phyloP scores from a whole-genome alignment of 2,797 vertebrate genomes.

The Gila robusta region DNA sequence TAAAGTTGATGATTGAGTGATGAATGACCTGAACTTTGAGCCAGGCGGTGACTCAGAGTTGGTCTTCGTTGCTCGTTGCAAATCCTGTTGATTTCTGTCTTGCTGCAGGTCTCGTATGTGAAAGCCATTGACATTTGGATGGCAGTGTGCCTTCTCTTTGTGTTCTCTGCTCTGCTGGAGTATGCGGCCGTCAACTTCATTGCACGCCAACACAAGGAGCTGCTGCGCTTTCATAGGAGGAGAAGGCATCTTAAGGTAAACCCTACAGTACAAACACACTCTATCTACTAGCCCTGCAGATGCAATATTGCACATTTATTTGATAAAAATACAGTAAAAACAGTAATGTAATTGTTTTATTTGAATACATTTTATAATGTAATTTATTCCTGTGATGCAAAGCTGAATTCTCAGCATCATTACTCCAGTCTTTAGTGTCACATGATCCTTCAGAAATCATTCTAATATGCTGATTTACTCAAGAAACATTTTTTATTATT shows the following conservation, averaged over 20 bases:
- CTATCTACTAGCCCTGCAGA: neutral
- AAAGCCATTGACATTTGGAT: constrained; percentile 99
- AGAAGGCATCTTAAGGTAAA: constrained; percentile 96
- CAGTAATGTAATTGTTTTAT: neutral
- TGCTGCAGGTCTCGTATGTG: constrained; percentile 92
- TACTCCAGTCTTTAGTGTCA: neutral
- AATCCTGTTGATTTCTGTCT: constrained; percentile 26
- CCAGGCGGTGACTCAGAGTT: constrained; percentile 40
- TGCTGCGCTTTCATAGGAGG: constrained; percentile 95
- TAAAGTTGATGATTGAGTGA: too few relatives aligned
- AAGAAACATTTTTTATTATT: neutral
- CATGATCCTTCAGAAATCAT: neutral
- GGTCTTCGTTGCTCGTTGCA: constrained; percentile 20
- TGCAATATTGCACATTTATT: neutral
- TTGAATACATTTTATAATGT: neutral
- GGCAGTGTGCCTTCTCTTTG: constrained; percentile 97
- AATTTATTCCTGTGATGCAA: neutral
- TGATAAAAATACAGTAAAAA: neutral
- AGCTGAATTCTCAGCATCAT: neutral
- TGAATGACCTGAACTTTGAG: constrained; percentile 49
- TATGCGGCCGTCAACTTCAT: constrained; percentile 98
- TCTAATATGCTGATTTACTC: neutral
- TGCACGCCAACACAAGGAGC: constrained; percentile 98
- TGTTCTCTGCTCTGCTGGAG: constrained; percentile 96
- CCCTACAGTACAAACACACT: constrained; percentile 6